Conservation (phyloP, 2,888 invertebrate species). For the Palloptera scutellata region DNA sequence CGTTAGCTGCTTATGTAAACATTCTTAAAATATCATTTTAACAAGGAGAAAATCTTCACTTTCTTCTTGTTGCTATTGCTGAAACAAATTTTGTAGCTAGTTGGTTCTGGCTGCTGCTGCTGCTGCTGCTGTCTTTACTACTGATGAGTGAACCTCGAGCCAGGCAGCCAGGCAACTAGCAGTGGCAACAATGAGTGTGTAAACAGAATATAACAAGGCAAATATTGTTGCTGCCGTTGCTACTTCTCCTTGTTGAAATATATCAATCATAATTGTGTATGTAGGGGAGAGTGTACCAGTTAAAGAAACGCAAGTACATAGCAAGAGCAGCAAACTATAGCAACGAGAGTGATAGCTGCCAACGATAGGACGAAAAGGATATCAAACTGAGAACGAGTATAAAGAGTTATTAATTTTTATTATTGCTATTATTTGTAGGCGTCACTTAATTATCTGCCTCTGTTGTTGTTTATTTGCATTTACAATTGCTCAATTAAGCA, state of each 20-base stretch:
- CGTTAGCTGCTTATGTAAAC: slow-evolving; percentile 27
- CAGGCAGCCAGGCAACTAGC: too few relatives aligned
- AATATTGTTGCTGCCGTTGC: slow-evolving; percentile 22
- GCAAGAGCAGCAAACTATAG: background rate
- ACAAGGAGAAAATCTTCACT: slow-evolving; percentile 12
- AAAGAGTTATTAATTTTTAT: background rate
- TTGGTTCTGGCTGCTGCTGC: background rate
- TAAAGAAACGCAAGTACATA: background rate
- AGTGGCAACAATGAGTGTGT: slow-evolving; percentile 6
- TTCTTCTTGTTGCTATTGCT: background rate
- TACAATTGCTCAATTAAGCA: slow-evolving; percentile 37
- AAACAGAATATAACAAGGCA: slow-evolving; percentile 29
- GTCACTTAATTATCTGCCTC: background rate
- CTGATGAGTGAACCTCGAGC: background rate
- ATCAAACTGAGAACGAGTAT: background rate
- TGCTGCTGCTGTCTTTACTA: slow-evolving; percentile 4
- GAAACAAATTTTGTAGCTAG: background rate
- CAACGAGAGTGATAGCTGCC: background rate
- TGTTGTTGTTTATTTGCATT: slow-evolving; percentile 25
- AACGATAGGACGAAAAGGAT: background rate
- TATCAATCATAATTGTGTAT: slow-evolving; percentile 32
- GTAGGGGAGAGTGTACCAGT: background rate
- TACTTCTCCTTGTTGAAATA: background rate
- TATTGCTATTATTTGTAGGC: background rate
- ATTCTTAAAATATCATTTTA: slow-evolving; percentile 35